These are phyloP conservation scores for Hydractinia symbiolongicarpus DNA, from an alignment of 30 jellyfish, hydroid and myxozoan genomes.

Conservation along the genomic window DNA sequence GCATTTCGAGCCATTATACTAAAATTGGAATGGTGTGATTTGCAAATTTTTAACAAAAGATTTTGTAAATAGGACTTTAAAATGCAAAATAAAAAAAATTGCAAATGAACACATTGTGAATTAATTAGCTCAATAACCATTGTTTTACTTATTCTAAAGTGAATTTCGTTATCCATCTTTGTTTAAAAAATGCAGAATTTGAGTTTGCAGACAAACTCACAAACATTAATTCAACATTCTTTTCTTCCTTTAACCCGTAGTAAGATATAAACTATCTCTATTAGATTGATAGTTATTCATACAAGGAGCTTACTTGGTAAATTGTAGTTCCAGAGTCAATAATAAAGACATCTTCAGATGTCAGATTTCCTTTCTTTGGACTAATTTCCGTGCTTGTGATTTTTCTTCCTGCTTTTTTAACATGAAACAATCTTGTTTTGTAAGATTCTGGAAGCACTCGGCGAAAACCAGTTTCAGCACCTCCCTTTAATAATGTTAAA, in stretches of 20 bases:
- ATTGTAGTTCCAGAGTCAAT: slow-evolving; percentile 68
- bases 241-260: neutral
- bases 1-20: slow-evolving; percentile 89
- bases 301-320: slow-evolving; percentile 50
- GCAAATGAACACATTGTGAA: too few relatives aligned
- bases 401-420: slow-evolving; percentile 33
- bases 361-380: slow-evolving; percentile 85
- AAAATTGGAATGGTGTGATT: neutral
- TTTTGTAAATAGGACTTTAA: neutral
- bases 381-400: slow-evolving; percentile 69
- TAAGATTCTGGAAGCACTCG: slow-evolving; percentile 86
- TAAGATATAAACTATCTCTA: neutral
- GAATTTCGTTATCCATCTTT: too few relatives aligned
- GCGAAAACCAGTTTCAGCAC: slow-evolving; percentile 93
- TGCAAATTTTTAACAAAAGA: neutral
- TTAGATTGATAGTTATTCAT: too few relatives aligned
- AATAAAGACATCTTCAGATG: slow-evolving; percentile 93
- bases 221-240: too few relatives aligned
- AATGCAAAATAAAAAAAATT: neutral
- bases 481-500: slow-evolving; percentile 34
- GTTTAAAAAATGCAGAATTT: too few relatives aligned
- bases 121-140: too few relatives aligned
- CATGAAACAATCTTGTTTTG: slow-evolving; percentile 79
- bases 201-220: neutral
- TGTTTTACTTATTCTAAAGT: too few relatives aligned